Conservation (phyloP, 2,888 invertebrate species). For the Candidula unifasciata region DNA sequence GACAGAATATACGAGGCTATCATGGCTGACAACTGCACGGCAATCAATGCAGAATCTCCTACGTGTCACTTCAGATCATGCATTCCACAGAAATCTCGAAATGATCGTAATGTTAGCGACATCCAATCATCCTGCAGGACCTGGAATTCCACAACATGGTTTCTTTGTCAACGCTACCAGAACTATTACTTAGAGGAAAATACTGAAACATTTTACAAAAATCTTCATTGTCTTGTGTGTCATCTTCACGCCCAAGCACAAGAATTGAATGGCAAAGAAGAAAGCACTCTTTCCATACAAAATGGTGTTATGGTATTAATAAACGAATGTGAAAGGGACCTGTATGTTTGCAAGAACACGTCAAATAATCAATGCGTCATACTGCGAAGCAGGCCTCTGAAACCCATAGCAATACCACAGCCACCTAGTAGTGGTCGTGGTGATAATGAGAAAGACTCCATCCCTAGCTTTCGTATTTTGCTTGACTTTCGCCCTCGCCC, state of each 20-base stretch:
- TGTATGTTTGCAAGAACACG: not conserved
- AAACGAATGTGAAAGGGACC: not conserved
- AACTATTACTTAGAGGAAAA: not conserved
- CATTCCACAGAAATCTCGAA: not conserved
- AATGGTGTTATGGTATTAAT: not conserved
- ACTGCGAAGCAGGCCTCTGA: no score
- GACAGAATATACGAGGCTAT: not conserved
- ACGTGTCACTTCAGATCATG: not conserved
- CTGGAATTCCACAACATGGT: not conserved
- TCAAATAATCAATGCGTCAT: not conserved
- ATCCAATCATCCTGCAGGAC: not conserved
- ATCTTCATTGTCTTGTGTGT: not conserved
- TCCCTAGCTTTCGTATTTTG: slow-evolving; percentile 19
- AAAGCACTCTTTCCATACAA: not conserved
- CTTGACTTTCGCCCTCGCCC: slow-evolving; percentile 12
- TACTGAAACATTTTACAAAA: not conserved
- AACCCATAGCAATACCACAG: no score
- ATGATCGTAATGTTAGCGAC: not conserved
- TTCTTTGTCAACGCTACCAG: slow-evolving; percentile 23
- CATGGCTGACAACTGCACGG: not conserved
- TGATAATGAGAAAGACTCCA: not conserved
- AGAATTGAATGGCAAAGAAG: not conserved
- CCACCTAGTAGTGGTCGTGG: not conserved
- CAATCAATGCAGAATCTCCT: not conserved
- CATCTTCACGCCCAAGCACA: not conserved